Evolutionary conservation across 2,888 invertebrate genomes (phyloP).

Genomic region (Cordilura impudica): DNA sequence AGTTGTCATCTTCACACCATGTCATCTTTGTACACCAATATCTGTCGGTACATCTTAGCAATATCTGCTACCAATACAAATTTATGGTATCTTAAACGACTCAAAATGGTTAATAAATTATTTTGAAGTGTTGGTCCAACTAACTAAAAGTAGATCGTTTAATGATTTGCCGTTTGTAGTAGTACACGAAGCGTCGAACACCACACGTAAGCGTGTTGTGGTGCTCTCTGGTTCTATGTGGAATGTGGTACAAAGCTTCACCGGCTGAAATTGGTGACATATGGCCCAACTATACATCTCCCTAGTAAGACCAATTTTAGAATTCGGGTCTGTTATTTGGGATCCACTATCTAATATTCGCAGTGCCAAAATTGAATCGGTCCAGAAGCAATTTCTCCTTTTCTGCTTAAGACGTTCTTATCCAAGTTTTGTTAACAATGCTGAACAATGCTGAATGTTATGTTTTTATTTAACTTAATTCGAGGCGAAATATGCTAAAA

Average conservation of each 20-base stretch:
- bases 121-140: constrained; percentile 43
- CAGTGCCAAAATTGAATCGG: no score
- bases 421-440: no score
- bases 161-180: constrained; percentile 39
- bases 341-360: no score
- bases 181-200: constrained; percentile 30
- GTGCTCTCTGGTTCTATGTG: constrained; percentile 21
- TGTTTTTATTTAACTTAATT: no score
- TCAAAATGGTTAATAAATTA: constrained; percentile 41
- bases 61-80: constrained; percentile 57
- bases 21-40: constrained; percentile 36
- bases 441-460: no score
- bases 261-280: not conserved
- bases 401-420: no score
- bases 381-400: no score
- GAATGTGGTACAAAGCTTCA: not conserved
- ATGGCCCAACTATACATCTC: no score
- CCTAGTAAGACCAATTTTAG: no score
- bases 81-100: constrained; percentile 50
- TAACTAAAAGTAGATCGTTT: constrained; percentile 19
- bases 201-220: constrained; percentile 7
- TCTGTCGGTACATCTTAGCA: constrained; percentile 60
- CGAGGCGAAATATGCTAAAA: no score
- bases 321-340: no score
- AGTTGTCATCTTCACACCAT: constrained; percentile 48